Evolutionary conservation across 2,797 vertebrate genomes (phyloP).

Genomic region (Sparus aurata): DNA sequence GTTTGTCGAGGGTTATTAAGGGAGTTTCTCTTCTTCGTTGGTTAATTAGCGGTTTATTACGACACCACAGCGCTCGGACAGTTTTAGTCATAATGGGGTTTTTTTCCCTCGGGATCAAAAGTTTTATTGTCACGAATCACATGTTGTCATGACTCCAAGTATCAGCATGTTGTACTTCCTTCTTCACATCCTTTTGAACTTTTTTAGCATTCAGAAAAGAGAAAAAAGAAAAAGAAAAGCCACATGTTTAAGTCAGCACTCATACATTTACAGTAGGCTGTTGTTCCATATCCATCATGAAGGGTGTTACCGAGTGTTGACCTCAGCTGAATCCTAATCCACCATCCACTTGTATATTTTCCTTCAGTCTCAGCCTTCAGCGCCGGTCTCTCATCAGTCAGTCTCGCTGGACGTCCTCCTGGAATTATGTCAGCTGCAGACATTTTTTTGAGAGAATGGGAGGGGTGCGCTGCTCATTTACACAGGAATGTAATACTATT

Average conservation of each 20-base stretch:
- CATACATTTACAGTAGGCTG: conserved; percentile 20
- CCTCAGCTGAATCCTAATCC: conserved; percentile 48
- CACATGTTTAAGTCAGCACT: not conserved
- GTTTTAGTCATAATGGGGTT: not conserved
- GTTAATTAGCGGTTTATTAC: not conserved
- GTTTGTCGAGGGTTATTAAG: not conserved
- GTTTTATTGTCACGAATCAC: not conserved
- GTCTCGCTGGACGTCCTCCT: conserved; percentile 60
- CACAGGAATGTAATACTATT: conserved; percentile 70
- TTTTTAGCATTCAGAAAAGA: not conserved
- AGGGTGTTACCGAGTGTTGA: conserved; percentile 30
- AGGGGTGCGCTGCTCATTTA: conserved; percentile 65
- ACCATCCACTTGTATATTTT: conserved; percentile 70
- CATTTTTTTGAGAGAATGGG: conserved; percentile 57
- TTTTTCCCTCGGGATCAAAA: not conserved
- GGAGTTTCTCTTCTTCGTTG: not conserved
- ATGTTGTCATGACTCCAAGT: not conserved
- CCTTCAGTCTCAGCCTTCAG: conserved; percentile 51
- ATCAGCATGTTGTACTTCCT: not conserved
- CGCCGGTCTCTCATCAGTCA: conserved; percentile 57
- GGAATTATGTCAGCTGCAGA: conserved; percentile 69
- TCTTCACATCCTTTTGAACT: not conserved
- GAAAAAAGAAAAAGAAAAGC: not conserved
- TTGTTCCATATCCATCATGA: conserved; percentile 1
- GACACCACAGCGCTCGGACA: not conserved